Percentiles rank a stretch among this genome's conserved stretches.
phyloP scores from a whole-genome alignment of 2,797 vertebrate genomes.

The Antrozous pallidus region DNA sequence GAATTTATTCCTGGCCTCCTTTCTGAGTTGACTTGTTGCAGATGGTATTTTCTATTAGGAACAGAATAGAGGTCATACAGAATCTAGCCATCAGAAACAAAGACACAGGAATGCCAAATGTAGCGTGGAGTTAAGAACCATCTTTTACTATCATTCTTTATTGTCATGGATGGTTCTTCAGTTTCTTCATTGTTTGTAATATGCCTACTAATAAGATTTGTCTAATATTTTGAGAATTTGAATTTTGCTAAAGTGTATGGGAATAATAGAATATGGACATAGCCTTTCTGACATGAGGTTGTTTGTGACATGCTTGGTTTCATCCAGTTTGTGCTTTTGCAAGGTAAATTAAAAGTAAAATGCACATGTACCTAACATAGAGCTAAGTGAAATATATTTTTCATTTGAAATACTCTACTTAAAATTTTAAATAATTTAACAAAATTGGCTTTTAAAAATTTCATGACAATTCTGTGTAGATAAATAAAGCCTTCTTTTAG shows the following conservation, averaged over 20 bases:
- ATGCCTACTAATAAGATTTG: not conserved
- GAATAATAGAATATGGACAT: not conserved
- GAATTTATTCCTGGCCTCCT: not conserved
- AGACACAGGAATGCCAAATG: not conserved
- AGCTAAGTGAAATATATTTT: conserved; percentile 26
- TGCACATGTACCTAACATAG: not conserved
- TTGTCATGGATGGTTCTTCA: not conserved
- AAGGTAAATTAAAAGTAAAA: conserved; percentile 11
- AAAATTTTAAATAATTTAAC: conserved; percentile 4
- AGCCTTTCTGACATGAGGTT: not conserved
- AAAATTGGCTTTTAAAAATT: not conserved
- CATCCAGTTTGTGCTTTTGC: not conserved
- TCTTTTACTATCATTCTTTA: not conserved
- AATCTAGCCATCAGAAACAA: not conserved
- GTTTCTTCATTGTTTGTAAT: not conserved
- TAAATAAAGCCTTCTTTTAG: not conserved
- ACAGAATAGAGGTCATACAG: not conserved
- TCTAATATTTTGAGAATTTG: not conserved
- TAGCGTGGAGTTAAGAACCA: not conserved
- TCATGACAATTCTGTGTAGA: not conserved
- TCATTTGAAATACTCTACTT: conserved; percentile 1
- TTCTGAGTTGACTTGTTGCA: not conserved
- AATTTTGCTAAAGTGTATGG: not conserved
- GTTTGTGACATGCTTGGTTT: not conserved
- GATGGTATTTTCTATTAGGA: not conserved